Conservation (phyloP, 2,888 invertebrate genomes). For the Philopedon plagiatum region DNA sequence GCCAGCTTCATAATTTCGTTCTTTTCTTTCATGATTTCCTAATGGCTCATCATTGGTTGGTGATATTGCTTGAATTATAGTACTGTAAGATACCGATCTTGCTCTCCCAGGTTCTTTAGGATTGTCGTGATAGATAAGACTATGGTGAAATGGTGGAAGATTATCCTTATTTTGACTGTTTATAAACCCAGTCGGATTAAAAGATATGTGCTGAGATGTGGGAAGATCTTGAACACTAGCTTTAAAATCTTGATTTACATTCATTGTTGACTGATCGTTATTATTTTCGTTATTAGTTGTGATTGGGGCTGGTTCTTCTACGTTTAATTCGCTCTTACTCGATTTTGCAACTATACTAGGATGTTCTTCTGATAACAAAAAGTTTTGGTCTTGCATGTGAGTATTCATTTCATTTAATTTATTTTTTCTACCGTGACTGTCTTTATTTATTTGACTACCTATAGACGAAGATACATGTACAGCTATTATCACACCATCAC, state of each 20-base stretch:
- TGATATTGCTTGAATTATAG: conserved; percentile 68
- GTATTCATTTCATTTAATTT: conserved; percentile 50
- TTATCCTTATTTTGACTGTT: conserved; percentile 33
- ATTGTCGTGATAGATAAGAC: conserved; percentile 70
- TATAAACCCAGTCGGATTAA: conserved; percentile 71
- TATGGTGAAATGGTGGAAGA: conserved; percentile 70
- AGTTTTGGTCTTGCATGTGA: conserved; percentile 52
- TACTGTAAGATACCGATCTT: conserved; percentile 72
- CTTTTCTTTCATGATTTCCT: conserved; percentile 58
- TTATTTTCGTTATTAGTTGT: conserved; percentile 62
- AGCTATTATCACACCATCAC: conserved; percentile 69
- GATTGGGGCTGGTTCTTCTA: conserved; percentile 73
- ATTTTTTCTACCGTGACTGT: conserved; percentile 47
- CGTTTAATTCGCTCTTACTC: conserved; percentile 73
- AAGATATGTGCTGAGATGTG: conserved; percentile 58
- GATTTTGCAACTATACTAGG: conserved; percentile 71
- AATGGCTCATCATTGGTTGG: conserved; percentile 54
- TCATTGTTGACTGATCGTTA: conserved; percentile 56
- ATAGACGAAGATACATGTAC: conserved; percentile 72
- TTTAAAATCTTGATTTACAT: conserved; percentile 55
- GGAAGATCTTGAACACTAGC: conserved; percentile 59
- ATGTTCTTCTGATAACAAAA: conserved; percentile 62
- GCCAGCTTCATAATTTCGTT: conserved; percentile 60
- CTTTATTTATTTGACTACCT: conserved; percentile 60
- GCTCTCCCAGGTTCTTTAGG: conserved; percentile 65